Conservation (phyloP, 2,888 invertebrate species). For the Cataglyphis rosenhaueri region DNA sequence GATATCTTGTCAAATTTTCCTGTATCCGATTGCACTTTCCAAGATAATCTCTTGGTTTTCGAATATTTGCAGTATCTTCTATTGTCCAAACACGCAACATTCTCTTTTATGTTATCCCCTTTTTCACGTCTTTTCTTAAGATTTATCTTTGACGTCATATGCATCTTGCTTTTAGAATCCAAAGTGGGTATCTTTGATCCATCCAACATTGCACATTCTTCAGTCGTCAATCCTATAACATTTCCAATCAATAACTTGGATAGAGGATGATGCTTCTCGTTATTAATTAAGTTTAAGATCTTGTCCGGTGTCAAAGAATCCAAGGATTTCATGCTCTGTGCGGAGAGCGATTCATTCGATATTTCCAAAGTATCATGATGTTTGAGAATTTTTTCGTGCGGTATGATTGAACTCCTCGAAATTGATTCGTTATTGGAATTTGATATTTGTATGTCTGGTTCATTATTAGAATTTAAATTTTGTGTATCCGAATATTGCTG, state of each 20-base stretch:
- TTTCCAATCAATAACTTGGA: slow-evolving; percentile 81
- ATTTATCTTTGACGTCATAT: not conserved
- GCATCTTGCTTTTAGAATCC: slow-evolving; percentile 25
- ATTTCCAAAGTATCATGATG: not conserved
- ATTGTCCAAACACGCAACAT: slow-evolving; percentile 52
- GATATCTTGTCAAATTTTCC: slow-evolving; percentile 52
- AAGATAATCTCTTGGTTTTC: slow-evolving; percentile 58
- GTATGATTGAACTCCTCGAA: not conserved
- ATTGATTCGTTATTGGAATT: not conserved
- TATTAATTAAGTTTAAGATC: slow-evolving; percentile 79
- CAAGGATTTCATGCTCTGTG: slow-evolving; percentile 53
- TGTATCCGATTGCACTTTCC: slow-evolving; percentile 64
- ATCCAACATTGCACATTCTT: slow-evolving; percentile 74
- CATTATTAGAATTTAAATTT: not conserved
- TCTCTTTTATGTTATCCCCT: slow-evolving; percentile 51
- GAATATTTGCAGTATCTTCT: slow-evolving; percentile 59
- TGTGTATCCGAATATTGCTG: not conserved
- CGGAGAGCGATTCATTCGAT: not conserved
- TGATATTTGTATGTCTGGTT: not conserved
- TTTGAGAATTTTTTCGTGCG: not conserved
- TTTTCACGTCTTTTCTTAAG: not conserved
- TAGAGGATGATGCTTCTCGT: slow-evolving; percentile 80
- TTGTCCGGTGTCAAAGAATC: slow-evolving; percentile 81
- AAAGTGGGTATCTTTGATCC: not conserved
- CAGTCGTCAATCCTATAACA: slow-evolving; percentile 80